Conservation (phyloP, 2,888 invertebrate genomes). For the Colletes collaris region DNA sequence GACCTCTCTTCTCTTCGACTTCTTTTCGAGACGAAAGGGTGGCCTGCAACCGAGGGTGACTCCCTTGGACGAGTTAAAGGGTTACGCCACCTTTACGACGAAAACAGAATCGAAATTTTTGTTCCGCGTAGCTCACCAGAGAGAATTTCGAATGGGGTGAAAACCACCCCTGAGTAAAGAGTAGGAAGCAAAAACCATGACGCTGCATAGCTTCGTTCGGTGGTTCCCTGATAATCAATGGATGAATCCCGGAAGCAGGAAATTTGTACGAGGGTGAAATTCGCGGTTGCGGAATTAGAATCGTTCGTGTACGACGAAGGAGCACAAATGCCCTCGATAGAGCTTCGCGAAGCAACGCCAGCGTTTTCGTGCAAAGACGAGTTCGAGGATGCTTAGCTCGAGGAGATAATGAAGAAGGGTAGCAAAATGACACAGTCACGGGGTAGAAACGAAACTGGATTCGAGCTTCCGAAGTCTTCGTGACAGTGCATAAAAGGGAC, state of each 20-base stretch:
- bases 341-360: conserved; percentile 4
- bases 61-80: too few relatives aligned
- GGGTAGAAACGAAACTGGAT: conserved; percentile 24
- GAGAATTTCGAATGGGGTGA: too few relatives aligned
- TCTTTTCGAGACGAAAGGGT: conserved; percentile 5
- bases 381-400: neutral
- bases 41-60: neutral
- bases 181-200: too few relatives aligned
- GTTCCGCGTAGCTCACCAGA: too few relatives aligned
- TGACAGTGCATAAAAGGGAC: neutral
- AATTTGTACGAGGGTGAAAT: too few relatives aligned
- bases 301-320: neutral
- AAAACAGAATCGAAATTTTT: too few relatives aligned
- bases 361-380: conserved; percentile 29
- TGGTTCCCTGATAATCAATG: too few relatives aligned
- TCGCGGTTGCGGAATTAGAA: too few relatives aligned
- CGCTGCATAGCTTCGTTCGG: too few relatives aligned
- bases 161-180: too few relatives aligned
- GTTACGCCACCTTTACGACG: too few relatives aligned
- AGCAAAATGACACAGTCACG: conserved; percentile 2
- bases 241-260: too few relatives aligned
- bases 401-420: conserved; percentile 14
- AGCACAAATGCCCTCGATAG: neutral
- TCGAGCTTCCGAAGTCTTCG: conserved; percentile 20
- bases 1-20: neutral